Percentiles rank a stretch among this genome's conserved stretches.
Conservation (phyloP, 1,140 invertebrate species). For the Acromyrmex echinatior region DNA sequence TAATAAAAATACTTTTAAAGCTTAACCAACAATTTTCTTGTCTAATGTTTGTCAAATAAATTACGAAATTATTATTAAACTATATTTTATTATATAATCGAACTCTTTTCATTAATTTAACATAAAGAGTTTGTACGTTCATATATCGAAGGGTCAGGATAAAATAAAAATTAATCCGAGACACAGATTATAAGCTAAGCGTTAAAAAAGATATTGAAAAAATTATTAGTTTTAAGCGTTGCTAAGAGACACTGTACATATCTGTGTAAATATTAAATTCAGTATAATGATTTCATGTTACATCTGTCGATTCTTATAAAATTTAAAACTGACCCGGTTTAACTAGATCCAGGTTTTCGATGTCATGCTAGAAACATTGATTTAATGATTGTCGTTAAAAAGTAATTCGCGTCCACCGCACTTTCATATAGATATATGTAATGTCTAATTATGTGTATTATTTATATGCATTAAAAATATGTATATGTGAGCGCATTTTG, state of each 20-base stretch:
- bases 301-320: slow-evolving; percentile 7
- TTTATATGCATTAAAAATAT: slow-evolving; percentile 8
- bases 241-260: not conserved
- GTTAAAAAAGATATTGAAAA: not conserved
- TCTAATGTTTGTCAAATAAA: not conserved
- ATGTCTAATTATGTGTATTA: no score
- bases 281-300: slow-evolving; percentile 8
- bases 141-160: not conserved
- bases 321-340: not conserved
- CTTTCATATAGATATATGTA: no score
- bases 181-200: not conserved
- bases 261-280: not conserved
- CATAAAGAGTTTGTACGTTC: not conserved
- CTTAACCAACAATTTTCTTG: not conserved
- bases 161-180: not conserved
- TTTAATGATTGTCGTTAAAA: slow-evolving; percentile 75
- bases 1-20: not conserved
- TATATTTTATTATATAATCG: not conserved
- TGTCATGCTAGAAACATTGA: not conserved
- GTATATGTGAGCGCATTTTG: not conserved
- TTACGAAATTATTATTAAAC: not conserved
- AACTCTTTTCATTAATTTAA: not conserved
- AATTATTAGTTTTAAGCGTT: no score
- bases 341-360: not conserved
- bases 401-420: slow-evolving; percentile 57